A percentile compares a stretch with the other conserved stretches of the same genome.
Evolutionary conservation across 2,113 vertebrate species (phyloP).

Genomic region (Chitala chitala): DNA sequence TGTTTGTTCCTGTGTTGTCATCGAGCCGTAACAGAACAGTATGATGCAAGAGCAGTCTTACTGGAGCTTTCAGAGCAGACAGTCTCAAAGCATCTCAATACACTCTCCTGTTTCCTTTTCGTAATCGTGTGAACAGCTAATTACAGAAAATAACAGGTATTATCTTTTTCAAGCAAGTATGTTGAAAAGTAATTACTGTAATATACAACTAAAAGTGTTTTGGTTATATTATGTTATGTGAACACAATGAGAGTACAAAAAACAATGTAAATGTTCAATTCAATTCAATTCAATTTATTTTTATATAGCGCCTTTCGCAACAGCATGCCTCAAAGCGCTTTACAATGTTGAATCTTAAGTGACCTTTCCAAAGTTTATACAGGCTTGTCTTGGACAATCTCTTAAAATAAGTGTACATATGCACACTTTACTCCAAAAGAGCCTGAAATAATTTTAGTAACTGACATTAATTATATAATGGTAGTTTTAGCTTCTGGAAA

Average conservation of each 20-base stretch:
- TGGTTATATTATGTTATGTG: not conserved
- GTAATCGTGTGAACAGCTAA: constrained; percentile 17
- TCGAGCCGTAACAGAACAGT: constrained; percentile 62
- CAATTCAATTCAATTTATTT: no score
- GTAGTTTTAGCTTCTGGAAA: not conserved
- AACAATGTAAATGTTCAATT: not conserved
- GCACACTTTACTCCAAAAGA: not conserved
- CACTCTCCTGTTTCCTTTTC: constrained; percentile 50
- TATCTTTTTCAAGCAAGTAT: constrained; percentile 2
- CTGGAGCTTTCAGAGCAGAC: constrained; percentile 62
- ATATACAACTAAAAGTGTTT: not conserved
- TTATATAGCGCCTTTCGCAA: no score
- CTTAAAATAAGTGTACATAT: not conserved
- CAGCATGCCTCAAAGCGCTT: no score
- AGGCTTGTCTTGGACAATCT: not conserved
- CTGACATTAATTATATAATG: not conserved
- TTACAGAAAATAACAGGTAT: constrained; percentile 14
- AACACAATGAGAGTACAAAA: not conserved
- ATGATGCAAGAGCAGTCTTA: constrained; percentile 52
- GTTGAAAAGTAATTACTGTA: not conserved
- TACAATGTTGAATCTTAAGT: no score
- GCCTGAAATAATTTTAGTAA: not conserved
- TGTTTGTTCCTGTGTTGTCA: constrained; percentile 69
- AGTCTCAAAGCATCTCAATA: constrained; percentile 40
- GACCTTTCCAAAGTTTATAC: not conserved